A percentile compares a stretch with the other conserved stretches of the same genome.
These are phyloP conservation scores for Paramuricea clavata DNA, from an alignment of 92 coral and sea anemone genomes.

Conservation along the genomic window DNA sequence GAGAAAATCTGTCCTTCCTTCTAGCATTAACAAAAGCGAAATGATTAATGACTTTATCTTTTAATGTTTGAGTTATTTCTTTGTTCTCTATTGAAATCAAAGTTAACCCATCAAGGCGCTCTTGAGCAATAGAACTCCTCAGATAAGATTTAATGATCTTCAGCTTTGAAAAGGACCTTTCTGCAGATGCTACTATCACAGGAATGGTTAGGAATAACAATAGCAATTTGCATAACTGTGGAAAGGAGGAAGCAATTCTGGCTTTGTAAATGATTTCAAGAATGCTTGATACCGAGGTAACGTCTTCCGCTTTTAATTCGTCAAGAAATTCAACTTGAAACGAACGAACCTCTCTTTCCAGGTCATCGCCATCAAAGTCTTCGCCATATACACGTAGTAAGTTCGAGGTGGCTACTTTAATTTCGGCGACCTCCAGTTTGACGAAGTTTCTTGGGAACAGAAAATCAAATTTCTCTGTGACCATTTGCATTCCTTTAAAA, in stretches of 20 bases:
- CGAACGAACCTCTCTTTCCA: constrained; percentile 23
- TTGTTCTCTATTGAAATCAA: constrained; percentile 33
- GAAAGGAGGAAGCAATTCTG: constrained; percentile 43
- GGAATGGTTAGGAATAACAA: constrained; percentile 12
- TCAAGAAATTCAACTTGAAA: constrained; percentile 20
- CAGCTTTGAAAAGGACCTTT: constrained; percentile 4
- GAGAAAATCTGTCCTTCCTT: constrained; percentile 1
- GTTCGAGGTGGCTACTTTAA: constrained; percentile 8
- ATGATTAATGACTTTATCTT: constrained; percentile 31
- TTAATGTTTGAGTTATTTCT: constrained; percentile 34
- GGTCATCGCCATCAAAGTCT: constrained; percentile 24
- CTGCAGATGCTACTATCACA: constrained; percentile 1
- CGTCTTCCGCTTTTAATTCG: neutral
- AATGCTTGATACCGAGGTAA: constrained; percentile 10
- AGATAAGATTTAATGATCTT: constrained; percentile 24
- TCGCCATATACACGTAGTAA: constrained; percentile 13
- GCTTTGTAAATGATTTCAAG: constrained; percentile 35
- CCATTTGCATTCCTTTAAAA: constrained; percentile 22
- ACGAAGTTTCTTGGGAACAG: constrained; percentile 23
- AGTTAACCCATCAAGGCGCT: constrained; percentile 29
- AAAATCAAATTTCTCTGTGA: constrained; percentile 26
- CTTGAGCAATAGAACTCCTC: constrained; percentile 18
- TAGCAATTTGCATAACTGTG: constrained; percentile 12
- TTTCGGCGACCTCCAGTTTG: constrained; percentile 9
- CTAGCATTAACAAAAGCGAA: constrained; percentile 29